A percentile compares a stretch with the other conserved stretches of the same genome.
These are phyloP conservation scores for Heliconius ismenius DNA, from an alignment of 2,888 invertebrate genomes.

Conservation along the genomic window DNA sequence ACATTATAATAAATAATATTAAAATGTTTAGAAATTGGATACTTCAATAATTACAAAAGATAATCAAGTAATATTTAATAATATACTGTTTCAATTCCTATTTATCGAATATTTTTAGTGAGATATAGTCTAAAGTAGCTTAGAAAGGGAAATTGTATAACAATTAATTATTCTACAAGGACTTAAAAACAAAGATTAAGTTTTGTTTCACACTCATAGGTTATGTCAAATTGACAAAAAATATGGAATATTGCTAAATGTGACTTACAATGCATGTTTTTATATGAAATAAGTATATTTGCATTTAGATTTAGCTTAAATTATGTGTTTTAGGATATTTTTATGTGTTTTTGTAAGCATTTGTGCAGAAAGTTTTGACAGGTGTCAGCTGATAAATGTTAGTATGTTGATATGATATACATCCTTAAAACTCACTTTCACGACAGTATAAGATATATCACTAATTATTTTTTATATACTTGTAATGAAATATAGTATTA, in stretches of 20 bases:
- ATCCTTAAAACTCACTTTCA: background rate
- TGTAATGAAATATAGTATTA: background rate
- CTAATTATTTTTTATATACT: background rate
- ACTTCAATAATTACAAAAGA: background rate
- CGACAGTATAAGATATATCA: background rate
- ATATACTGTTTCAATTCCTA: background rate
- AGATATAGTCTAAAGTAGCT: background rate
- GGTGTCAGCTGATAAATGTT: slow-evolving; percentile 67
- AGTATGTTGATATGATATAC: slow-evolving; percentile 30
- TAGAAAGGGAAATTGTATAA: background rate
- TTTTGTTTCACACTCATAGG: slow-evolving; percentile 50
- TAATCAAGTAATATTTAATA: background rate
- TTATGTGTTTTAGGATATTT: slow-evolving; percentile 55
- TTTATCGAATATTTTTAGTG: background rate
- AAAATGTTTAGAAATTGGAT: background rate
- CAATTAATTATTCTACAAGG: background rate
- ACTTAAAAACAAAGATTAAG: slow-evolving; percentile 14
- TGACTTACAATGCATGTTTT: slow-evolving; percentile 57
- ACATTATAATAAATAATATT: background rate
- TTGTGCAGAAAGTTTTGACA: slow-evolving; percentile 78
- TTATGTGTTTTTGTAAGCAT: slow-evolving; percentile 72
- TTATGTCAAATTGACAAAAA: slow-evolving; percentile 57
- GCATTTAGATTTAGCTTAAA: slow-evolving; percentile 44
- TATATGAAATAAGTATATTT: slow-evolving; percentile 49
- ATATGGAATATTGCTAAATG: slow-evolving; percentile 75